Conservation (phyloP, 2,888 invertebrate species). For the Salticus scenicus region DNA sequence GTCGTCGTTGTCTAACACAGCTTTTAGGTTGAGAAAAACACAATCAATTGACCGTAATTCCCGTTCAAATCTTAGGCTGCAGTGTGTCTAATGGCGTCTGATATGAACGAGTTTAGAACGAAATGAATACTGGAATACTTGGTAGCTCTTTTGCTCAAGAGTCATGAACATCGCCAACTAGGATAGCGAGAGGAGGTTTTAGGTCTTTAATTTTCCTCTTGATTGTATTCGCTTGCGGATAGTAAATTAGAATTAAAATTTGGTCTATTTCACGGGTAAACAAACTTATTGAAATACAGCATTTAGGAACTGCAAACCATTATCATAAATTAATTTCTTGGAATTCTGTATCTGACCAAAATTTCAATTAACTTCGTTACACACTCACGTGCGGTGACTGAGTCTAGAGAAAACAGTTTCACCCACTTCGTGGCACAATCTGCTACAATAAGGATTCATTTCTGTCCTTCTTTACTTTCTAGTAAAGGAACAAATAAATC, state of each 20-base stretch:
- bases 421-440: slow-evolving; percentile 28
- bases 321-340: slow-evolving; percentile 25
- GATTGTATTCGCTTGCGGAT: slow-evolving; percentile 47
- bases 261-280: slow-evolving; percentile 9
- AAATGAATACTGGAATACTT: slow-evolving; percentile 27
- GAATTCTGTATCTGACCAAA: slow-evolving; percentile 30
- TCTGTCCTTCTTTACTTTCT: background rate
- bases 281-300: background rate
- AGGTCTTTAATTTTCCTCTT: slow-evolving; percentile 35
- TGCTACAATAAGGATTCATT: background rate
- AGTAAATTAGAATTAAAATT: slow-evolving; percentile 15
- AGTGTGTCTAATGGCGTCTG: background rate
- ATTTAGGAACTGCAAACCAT: background rate
- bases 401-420: background rate
- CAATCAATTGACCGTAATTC: slow-evolving; percentile 25
- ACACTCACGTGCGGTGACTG: background rate
- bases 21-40: background rate
- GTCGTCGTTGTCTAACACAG: slow-evolving; percentile 11
- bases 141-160: slow-evolving; percentile 23
- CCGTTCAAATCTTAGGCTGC: slow-evolving; percentile 16
- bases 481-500: slow-evolving; percentile 9
- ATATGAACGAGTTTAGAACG: slow-evolving; percentile 21
- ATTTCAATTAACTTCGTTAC: slow-evolving; percentile 17
- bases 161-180: slow-evolving; percentile 10
- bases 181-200: slow-evolving; percentile 30